Evolutionary conservation across 2,113 vertebrate species (phyloP).

Genomic region (western clawed frog (Xenopus tropicalis)): UCB_Xtro_10.0 CM004444.2:37395001-37395500

Average conservation of each 20-base stretch:
- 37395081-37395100: too few species aligned
- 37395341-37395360: background rate
- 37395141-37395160: background rate
- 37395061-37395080: too few species aligned
- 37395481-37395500: background rate
- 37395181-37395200: background rate
- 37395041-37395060: too few species aligned
- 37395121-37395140: background rate
- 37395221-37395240: background rate
- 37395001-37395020: too few species aligned
- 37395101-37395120: too few species aligned
- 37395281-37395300: conserved; percentile 1
- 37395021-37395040: too few species aligned
- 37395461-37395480: background rate
- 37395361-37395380: background rate
- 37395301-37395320: conserved; percentile 1
- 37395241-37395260: conserved; percentile 1
- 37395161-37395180: background rate
- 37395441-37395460: background rate
- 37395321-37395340: background rate
- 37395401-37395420: background rate
- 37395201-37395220: background rate
- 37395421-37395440: background rate
- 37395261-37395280: background rate
- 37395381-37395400: background rate